Base-by-base conservation (phyloP, 2,113 vertebrate species). In the Cyrtonyx montezumae region DNA sequence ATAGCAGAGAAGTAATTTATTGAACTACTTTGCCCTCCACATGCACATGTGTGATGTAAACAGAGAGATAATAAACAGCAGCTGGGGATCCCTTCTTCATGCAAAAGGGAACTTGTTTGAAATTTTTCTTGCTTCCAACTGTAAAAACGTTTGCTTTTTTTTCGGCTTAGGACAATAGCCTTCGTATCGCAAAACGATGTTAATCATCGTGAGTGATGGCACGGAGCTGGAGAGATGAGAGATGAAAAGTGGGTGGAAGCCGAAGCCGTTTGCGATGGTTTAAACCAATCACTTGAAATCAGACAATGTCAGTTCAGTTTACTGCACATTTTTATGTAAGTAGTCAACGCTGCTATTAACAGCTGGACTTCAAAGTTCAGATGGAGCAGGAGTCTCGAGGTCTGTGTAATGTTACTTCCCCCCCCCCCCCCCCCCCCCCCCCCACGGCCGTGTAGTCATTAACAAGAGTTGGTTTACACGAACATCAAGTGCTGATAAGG, bases 401-500 rank as follows among this genome's bases (percentile, higher is more conserved):
- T 90, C 97, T 97, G 96, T 25, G 73, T 89, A 95, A 75, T 70
- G 87, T 97, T 76, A 63, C 95, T 12, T 43, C 28, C 8, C 5
- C 8, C 1, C 9, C 30, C 58, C 49, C 71, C 6, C 26, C 9
- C 14, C 30, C 11, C 5, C 9, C 1, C 8, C 30, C 53, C 48
- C 71, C 7, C 26, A 9, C 14, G 2, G 45, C 65, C 58, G 1
- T 78, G 91, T 93, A 82, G 92, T 96, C 95, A 88, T 96, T 96
- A 96, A 82, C 4, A 53, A 95, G 96, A 68, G 81, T 71, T 87
- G 83, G 96, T 97, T 97, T 97, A 97, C 97, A 96, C 8, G 94
- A 96, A 89, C 95, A 77, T 95, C 96, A 84, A 94, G 97, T 83
- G 94, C 95, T 93, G 96, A 97, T 95, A 96, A 97, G 95, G 94